Conservation (phyloP, 2,797 vertebrate genomes). For the Sebastes minor region DNA sequence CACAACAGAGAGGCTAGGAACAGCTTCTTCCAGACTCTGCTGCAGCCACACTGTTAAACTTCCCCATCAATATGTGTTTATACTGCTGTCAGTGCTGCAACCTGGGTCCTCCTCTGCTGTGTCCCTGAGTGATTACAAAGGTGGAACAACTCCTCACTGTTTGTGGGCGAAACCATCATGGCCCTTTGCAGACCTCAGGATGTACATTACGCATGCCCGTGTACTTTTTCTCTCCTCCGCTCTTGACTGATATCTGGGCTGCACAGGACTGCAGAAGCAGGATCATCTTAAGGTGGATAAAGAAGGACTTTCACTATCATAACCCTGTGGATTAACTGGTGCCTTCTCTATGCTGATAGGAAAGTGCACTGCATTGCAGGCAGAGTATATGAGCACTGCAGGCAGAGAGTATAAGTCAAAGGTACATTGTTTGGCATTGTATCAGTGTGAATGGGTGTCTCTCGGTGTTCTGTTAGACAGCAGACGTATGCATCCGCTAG, state of each 20-base stretch:
- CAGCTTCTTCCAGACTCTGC: conserved; percentile 50
- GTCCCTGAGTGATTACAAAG: conserved; percentile 47
- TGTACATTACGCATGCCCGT: conserved; percentile 46
- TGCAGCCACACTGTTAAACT: conserved; percentile 57
- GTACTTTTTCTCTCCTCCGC: conserved; percentile 47
- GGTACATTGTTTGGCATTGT: conserved; percentile 56
- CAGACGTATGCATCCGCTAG: not conserved
- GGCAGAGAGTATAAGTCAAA: conserved; percentile 49
- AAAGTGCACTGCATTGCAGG: conserved; percentile 55
- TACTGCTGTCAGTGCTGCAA: conserved; percentile 50
- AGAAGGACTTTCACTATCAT: conserved; percentile 64
- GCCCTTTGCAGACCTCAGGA: conserved; percentile 46
- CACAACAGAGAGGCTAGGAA: conserved; percentile 49
- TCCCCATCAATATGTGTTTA: conserved; percentile 72
- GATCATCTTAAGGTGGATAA: conserved; percentile 72
- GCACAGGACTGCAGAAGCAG: conserved; percentile 57
- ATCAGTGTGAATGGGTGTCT: conserved; percentile 32
- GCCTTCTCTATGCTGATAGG: conserved; percentile 60
- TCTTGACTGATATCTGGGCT: conserved; percentile 57
- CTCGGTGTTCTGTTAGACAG: conserved; percentile 11
- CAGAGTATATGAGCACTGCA: conserved; percentile 38
- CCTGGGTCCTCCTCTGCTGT: conserved; percentile 19
- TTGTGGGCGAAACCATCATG: conserved; percentile 29
- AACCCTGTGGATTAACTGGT: conserved; percentile 68
- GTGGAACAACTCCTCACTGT: conserved; percentile 34